Base-by-base conservation (phyloP, 2,888 invertebrate genomes). In the Empis stercorea region DNA sequence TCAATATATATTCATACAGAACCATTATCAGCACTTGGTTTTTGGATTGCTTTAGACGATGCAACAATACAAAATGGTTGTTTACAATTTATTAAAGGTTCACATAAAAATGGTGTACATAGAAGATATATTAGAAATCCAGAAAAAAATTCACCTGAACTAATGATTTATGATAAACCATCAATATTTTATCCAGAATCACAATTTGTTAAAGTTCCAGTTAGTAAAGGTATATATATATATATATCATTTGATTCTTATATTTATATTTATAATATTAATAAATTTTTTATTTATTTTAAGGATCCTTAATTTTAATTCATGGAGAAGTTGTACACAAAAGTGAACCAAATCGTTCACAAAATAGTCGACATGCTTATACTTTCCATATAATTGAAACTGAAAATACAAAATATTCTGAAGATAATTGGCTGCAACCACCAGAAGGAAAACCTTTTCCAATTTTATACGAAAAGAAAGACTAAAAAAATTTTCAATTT, bases 11-110 rank as follows among this genome's bases (percentile, higher is more conserved):
- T 99, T 38, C 76, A 85, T 63, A 88, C 92, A 0, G 86, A 87
- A 15, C 95, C 94, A 2, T 75, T 78, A 38, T 80, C 81, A 10
- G 73, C 88, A 0, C 66, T 88, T 2, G 97, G 96, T 1, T 84
- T 95, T 60, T 99, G 99, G 99, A 83, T 99, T 52, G 93, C 99
- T 0, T 68, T 99, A 6, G 94, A 97, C 60, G 93, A 97, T 61
- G 88, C 94, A 0, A 91, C 87, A 0, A 52, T 80, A 14, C 85
- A 94, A 61, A 99, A 99, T 64, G 96, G 99, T 5, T 99, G 97
- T 61, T 73, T 99, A 5, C 91, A 88, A 80, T 85, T 95, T 61
- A 80, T 87, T 3, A 84, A 85, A 16, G 92, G 92, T 1, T 96
- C 97, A 0, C 96, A 99, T 66, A 85, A 82, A 61, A 80, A 83